Evolutionary conservation across 2,888 invertebrate genomes (phyloP).

Genomic region (Coenonympha arcania): DNA sequence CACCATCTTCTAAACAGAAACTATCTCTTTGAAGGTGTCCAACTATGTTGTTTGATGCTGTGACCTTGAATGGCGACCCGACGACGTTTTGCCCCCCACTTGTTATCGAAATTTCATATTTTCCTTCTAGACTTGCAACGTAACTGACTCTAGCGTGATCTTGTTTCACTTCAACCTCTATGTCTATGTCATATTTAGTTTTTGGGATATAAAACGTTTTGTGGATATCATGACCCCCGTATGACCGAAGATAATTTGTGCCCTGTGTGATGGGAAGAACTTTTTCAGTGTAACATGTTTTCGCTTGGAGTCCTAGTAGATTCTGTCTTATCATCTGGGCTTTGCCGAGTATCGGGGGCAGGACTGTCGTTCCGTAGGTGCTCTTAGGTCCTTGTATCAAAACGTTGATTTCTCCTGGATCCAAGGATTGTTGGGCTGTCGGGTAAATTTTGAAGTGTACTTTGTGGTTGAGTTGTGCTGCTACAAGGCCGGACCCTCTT

Average conservation of each 20-base stretch:
- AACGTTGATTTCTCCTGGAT: constrained; percentile 65
- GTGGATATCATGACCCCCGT: constrained; percentile 62
- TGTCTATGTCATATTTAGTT: constrained; percentile 67
- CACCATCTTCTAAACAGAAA: constrained; percentile 61
- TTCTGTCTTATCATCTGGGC: constrained; percentile 65
- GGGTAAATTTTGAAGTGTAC: constrained; percentile 76
- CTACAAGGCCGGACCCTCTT: constrained; percentile 75
- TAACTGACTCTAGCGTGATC: constrained; percentile 72
- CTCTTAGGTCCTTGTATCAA: constrained; percentile 66
- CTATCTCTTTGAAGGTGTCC: constrained; percentile 52
- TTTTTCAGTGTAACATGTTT: constrained; percentile 53
- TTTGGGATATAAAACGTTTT: constrained; percentile 67
- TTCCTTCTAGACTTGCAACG: constrained; percentile 66
- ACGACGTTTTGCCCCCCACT: constrained; percentile 71
- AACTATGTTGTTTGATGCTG: constrained; percentile 57
- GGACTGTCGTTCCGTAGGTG: constrained; percentile 58
- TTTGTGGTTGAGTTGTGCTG: constrained; percentile 72
- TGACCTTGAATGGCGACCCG: constrained; percentile 75
- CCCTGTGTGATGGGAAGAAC: constrained; percentile 63
- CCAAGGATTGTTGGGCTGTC: constrained; percentile 63
- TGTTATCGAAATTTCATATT: constrained; percentile 73
- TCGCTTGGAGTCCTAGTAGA: constrained; percentile 55
- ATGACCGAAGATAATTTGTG: constrained; percentile 58
- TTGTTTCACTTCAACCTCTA: constrained; percentile 58
- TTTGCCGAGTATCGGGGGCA: constrained; percentile 65